Evolutionary conservation across 2,113 vertebrate species (phyloP).

Genomic region (Pomatostomus ruficeps): DNA sequence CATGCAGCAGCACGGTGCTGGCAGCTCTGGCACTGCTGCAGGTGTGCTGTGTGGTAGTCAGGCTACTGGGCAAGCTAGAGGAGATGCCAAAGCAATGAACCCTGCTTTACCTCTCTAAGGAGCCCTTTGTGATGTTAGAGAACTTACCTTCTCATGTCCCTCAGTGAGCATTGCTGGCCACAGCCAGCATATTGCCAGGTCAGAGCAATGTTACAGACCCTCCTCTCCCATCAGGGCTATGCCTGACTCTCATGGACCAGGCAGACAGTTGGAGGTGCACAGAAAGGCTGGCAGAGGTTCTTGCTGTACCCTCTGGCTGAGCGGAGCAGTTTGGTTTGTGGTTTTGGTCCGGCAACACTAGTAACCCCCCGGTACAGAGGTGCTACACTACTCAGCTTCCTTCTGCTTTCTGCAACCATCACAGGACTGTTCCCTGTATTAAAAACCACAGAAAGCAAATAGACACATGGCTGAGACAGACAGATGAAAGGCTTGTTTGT

Average conservation of each 20-base stretch:
- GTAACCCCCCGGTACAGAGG: not conserved
- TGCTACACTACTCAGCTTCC: not conserved
- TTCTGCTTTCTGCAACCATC: not conserved
- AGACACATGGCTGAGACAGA: not conserved
- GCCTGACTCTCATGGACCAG: not conserved
- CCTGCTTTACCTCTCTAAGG: not conserved
- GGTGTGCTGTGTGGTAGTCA: accelerated
- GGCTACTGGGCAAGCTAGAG: not conserved
- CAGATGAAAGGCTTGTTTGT: not conserved
- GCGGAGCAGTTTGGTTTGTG: not conserved
- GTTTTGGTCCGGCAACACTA: not conserved
- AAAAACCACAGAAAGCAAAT: not conserved
- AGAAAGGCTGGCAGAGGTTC: not conserved
- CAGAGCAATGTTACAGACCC: not conserved
- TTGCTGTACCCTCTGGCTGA: not conserved
- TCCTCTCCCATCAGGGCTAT: not conserved
- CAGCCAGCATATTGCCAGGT: accelerated
- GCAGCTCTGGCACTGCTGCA: not conserved
- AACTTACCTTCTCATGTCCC: not conserved
- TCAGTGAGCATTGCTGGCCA: not conserved
- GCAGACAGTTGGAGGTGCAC: not conserved
- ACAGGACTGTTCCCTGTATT: not conserved
- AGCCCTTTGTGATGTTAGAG: not conserved
- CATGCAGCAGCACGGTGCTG: accelerated
- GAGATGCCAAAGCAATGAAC: not conserved